Evolutionary conservation across 92 coral and sea anemone genomes (phyloP), one percentile per base, ranked within the genome.

Genomic region (Bergia sp.): DNA sequence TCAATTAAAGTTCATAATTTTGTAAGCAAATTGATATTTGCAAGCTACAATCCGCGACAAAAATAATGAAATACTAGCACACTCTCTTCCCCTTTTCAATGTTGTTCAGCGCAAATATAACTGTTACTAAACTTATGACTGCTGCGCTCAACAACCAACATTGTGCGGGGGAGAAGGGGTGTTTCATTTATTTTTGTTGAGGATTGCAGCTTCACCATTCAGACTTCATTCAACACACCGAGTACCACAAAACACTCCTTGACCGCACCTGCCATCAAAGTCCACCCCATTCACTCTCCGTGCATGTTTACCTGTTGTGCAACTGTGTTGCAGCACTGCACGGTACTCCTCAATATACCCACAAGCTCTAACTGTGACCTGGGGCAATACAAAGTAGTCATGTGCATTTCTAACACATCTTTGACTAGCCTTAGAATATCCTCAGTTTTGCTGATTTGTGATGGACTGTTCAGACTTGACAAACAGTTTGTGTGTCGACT

Each of bases 281-380:
- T 29, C 29, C 29, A 29, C 29, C 29, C 29, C 13, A 86, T 29
- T 36, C 37, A 40, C 1, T 16, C 37, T 16, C 5, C 6, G 74
- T 7, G 16, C 29, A 29, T 37, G 81, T 92, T 67, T 58, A 94
- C 99, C 99, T 96, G 99, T 6, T 77, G 77, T 65, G 92, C 76
- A 38, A 86, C 92, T 29, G 37, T 86, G 29, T 40, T 36, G 80
- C 95, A 93, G 71, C 91, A 95, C 29, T 91, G 91, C 16, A 89
- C 90, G 55, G 93, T 90, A 58, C 90, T 91, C 84, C 90, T 88
- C 10, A 95, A 86, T 44, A 96, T 39, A 39, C 92, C 76, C 64
- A 89, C 94, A 37, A 96, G 82, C 53, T 95, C 98, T 3, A 95
- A 79, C 77, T 96, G 98, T 47, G 67, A 75, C 66, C 90, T 91